Percentiles rank a stretch among this genome's conserved stretches.
Evolutionary conservation across 1,140 invertebrate genomes (phyloP).

Genomic region (Acromyrmex heyeri): DNA sequence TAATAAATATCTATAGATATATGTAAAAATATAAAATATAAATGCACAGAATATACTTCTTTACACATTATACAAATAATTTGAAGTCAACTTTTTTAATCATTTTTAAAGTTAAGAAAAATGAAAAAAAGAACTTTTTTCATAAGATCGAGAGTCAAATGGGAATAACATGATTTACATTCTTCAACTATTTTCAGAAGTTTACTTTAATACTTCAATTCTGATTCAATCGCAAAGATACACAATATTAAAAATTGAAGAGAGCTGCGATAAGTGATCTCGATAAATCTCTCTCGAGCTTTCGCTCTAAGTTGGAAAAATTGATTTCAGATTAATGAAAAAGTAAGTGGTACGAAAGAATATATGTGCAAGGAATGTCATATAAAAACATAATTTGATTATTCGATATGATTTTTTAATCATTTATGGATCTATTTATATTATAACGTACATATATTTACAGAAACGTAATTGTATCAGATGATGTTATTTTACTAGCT

Average conservation of each 20-base stretch:
- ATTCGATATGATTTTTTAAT: neutral
- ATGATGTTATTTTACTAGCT: constrained; percentile 38
- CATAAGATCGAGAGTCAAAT: neutral
- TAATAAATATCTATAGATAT: neutral
- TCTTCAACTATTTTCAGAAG: neutral
- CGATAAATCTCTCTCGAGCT: neutral
- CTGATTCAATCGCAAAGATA: neutral
- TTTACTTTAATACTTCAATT: constrained; percentile 17
- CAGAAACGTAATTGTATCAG: neutral
- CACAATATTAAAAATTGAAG: constrained; percentile 8
- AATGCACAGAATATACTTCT: neutral
- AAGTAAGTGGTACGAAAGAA: neutral
- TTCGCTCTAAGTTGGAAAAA: neutral
- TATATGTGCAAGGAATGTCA: neutral
- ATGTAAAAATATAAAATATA: neutral
- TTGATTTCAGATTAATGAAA: neutral
- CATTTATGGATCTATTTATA: neutral
- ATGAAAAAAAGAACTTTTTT: neutral
- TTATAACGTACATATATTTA: neutral
- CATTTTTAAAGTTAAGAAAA: neutral
- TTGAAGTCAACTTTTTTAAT: neutral
- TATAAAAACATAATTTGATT: neutral
- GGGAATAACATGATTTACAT: neutral
- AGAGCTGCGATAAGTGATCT: neutral
- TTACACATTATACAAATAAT: neutral